Base-by-base conservation (phyloP, 2,113 vertebrate genomes). In the Nestor notabilis region DNA sequence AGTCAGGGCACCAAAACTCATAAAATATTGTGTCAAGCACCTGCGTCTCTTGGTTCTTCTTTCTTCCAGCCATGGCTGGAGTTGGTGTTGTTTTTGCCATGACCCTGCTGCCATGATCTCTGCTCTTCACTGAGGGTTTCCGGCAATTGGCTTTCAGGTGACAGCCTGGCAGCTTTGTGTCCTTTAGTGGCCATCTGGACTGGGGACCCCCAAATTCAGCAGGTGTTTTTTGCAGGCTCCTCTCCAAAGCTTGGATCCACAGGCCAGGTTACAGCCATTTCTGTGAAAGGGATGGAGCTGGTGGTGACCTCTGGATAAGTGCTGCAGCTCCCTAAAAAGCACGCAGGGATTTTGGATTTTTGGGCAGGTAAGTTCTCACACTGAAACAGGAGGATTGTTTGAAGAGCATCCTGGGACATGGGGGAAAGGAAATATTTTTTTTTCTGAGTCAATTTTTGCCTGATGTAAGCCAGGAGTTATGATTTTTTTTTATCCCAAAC, bases 81-180 rank as follows among this genome's bases (percentile, higher is more conserved):
- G 52, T 29, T 60, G 1, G 4, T 3, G 5, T 1, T 3, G 1
- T 66, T 95, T 72, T 37, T 65, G 44, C 55, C 3, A 0, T 1
- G 43, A 8, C 24, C 70, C 25, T 16, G 35, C 41, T 16, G 35
- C 41, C 5, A 0, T 7, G 35, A 27, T 6, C 43, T 5, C 74
- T 37, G 49, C 39, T 47, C 69, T 56, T 61, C 35, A 1, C 56
- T 3, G 31, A 0, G 3, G 9, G 3, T 6, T n/a, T 63, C 66
- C 63, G 52, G 41, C 29, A 7, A 0, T 19, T 41, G 50, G 24
- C 37, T 37, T 37, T 29, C 71, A 20, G 41, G 39, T 37, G 55
- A 6, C 60, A 70, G 15, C 52, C 52, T 50, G 41, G 17, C 63
- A 89, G 35, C 19, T 43, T 50, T 37, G 58, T 29, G 44, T 39